Evolutionary conservation across 2,113 vertebrate genomes (phyloP).

Genomic region (Oryzias curvinotus): DNA sequence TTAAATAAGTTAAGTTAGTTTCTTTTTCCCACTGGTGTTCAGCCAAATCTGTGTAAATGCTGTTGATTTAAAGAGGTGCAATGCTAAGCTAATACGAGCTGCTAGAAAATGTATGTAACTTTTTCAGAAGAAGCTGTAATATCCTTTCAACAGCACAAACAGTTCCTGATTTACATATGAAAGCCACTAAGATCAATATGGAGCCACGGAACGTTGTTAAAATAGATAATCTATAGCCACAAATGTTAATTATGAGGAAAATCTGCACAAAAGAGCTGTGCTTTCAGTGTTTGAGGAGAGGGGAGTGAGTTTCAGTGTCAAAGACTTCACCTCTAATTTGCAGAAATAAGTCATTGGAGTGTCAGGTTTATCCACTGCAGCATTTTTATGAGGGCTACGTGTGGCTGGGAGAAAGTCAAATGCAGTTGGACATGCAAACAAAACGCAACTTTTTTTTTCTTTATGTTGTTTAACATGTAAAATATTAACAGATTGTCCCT

Average conservation of each 20-base stretch:
- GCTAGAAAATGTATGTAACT: conserved; percentile 30
- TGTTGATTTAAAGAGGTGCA: conserved; percentile 39
- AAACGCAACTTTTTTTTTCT: conserved; percentile 15
- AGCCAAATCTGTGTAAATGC: not conserved
- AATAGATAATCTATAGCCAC: conserved; percentile 57
- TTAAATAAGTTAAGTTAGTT: too few species aligned
- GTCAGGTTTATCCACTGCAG: conserved; percentile 39
- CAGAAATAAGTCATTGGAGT: conserved; percentile 16
- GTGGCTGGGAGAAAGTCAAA: conserved; percentile 33
- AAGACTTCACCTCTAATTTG: conserved; percentile 15
- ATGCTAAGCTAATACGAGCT: conserved; percentile 32
- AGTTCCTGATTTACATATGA: conserved; percentile 50
- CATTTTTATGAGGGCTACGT: conserved; percentile 20
- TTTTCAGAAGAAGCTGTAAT: conserved; percentile 11
- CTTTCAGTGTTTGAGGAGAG: conserved; percentile 31
- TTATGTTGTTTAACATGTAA: conserved; percentile 24
- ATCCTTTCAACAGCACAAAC: conserved; percentile 27
- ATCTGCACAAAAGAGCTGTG: conserved; percentile 15
- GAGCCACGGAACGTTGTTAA: conserved; percentile 25
- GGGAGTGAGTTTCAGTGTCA: conserved; percentile 25
- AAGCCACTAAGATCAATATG: conserved; percentile 46
- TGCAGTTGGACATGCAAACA: conserved; percentile 29
- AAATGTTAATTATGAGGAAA: conserved; percentile 52
- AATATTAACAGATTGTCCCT: conserved; percentile 50
- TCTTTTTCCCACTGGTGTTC: too few species aligned